A percentile compares a stretch with the other conserved stretches of the same genome.
Conservation (phyloP, 1,140 invertebrate species). For the Neotoxoptera formosana region DNA sequence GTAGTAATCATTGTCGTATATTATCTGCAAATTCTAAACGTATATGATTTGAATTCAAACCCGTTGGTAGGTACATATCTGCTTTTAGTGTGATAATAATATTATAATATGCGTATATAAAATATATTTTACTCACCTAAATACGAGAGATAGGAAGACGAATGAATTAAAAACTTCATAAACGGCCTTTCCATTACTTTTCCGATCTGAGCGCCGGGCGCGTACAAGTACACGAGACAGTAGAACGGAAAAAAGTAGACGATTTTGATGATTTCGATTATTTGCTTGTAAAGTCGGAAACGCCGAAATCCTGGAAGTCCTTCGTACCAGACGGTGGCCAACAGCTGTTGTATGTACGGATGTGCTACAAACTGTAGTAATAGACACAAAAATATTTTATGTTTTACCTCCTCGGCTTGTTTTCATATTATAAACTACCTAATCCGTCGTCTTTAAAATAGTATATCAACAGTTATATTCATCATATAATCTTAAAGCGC, state of each 20-base stretch:
- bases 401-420: neutral
- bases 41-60: neutral
- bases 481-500: too few species aligned
- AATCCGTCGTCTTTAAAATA: neutral
- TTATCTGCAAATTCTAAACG: neutral
- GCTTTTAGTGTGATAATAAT: neutral
- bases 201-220: slow-evolving; percentile 77
- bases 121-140: slow-evolving; percentile 75
- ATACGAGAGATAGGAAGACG: slow-evolving; percentile 91
- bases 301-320: slow-evolving; percentile 87
- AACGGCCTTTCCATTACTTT: slow-evolving; percentile 87
- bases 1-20: neutral
- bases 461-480: neutral
- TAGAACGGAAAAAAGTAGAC: slow-evolving; percentile 86
- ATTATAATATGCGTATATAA: neutral
- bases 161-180: slow-evolving; percentile 93
- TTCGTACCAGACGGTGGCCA: slow-evolving; percentile 92
- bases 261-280: slow-evolving; percentile 75
- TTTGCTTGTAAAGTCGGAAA: slow-evolving; percentile 66
- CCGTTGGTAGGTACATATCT: neutral
- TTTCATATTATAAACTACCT: neutral
- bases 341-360: slow-evolving; percentile 89
- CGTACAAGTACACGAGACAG: slow-evolving; percentile 81
- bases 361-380: slow-evolving; percentile 91
- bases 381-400: slow-evolving; percentile 56